A percentile compares a stretch with the other conserved stretches of the same genome.
These are phyloP conservation scores for Colossoma macropomum DNA, from an alignment of 2,113 vertebrate species.

Conservation along the genomic window DNA sequence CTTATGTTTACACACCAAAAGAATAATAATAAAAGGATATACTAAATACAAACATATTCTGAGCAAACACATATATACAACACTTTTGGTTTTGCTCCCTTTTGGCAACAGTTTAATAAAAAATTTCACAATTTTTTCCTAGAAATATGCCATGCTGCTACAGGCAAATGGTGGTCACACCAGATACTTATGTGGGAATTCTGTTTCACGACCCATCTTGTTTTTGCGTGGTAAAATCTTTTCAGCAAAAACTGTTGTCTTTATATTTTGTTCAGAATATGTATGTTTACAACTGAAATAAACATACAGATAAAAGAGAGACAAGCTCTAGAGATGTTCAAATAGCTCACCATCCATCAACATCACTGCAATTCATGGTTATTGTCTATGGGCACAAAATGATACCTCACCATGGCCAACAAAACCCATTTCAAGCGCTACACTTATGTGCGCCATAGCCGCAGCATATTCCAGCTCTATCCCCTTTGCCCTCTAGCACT, in stretches of 20 bases:
- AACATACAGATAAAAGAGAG: neutral
- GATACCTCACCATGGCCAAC: constrained; percentile 13
- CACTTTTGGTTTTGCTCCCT: no score
- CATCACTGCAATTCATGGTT: neutral
- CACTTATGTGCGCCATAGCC: constrained; percentile 49
- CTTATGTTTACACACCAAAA: neutral
- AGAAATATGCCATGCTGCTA: no score
- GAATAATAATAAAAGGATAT: neutral
- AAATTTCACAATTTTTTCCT: no score
- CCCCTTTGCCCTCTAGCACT: constrained; percentile 48
- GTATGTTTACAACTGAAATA: neutral
- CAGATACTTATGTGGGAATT: no score
- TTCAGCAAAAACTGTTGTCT: no score
- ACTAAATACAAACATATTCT: neutral
- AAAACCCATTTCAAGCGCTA: constrained; percentile 35
- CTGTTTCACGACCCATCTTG: no score
- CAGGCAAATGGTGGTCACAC: no score
- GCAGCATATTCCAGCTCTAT: constrained; percentile 46
- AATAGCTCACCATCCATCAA: neutral
- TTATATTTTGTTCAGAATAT: no score
- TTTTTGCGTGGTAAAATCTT: no score
- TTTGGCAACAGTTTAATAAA: no score
- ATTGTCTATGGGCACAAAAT: neutral
- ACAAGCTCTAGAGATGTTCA: neutral
- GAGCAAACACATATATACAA: neutral